Evolutionary conservation across 2,113 vertebrate species (phyloP), one percentile per base, ranked within the genome.

Genomic region (Xenopus laevis): DNA sequence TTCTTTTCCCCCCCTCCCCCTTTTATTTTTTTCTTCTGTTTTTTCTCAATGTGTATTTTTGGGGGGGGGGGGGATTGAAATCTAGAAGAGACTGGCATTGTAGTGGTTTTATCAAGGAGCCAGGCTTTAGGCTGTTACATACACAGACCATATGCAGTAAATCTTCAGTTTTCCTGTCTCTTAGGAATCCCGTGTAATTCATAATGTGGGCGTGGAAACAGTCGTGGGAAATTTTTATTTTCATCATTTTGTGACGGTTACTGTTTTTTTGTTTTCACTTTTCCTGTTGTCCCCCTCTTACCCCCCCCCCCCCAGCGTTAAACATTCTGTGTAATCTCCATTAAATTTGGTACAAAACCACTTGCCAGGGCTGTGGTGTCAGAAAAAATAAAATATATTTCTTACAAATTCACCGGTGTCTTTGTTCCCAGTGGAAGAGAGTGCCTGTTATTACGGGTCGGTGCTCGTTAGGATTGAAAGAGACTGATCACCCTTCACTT

Each of bases 351-450:
- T 97, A 96, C 95, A 97, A 93, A 95, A 94, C 93, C 93, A 94
- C 93, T 94, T 81, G 89, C 93, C 91, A 92, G 92, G 93, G 91
- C 94, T 97, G 94, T 96, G 96, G 94, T 98, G 96, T 96, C 94
- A 94, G 94, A 97, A 96, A 55, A 98, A 98, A 97, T 98, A 98
- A 98, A 98, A 97, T 96, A 97, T 98, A 98, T 99, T 98, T 98
- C 93, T 93, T 94, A 94, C 87, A 92, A 93, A 88, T 66, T 15
- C 78, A 86, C 76, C 80, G 62, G 86, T 84, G 63, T 79, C 77
- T 78, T 83, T 86, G 65, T 74, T 74, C 17, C n/a, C 6, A 33
- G 30, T 3, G 30, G 3, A 33, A n/a, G n/a, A n/a, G n/a, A n/a
- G n/a, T n/a, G n/a, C n/a, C n/a, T n/a, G n/a, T n/a, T n/a, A n/a